Base-by-base conservation (phyloP, 1,140 invertebrate genomes). In the Kradibia gibbosae region DNA sequence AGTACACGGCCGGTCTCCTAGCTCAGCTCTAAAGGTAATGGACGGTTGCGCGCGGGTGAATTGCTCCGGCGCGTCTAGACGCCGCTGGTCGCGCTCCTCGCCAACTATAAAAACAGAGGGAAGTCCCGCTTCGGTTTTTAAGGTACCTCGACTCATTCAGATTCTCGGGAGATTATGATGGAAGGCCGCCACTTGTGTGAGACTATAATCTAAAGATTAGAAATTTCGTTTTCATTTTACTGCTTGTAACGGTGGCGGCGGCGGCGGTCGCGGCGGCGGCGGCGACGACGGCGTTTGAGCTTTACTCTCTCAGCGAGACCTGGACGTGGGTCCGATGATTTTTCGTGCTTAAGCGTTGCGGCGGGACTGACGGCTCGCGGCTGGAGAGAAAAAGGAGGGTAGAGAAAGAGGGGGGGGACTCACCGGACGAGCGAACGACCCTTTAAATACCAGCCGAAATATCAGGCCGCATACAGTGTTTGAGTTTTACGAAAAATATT, bases 91-190 rank as follows among this genome's bases (percentile, higher is more conserved):
- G 42, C 15, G 34, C 53, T 53, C 79, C 34, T 48, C 74, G 73
- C 67, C 73, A 83, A 84, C 83, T 84, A 84, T 84, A 86, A 86
- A 86, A 85, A n/a, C 62, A 0, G 34, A 67, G 62, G 34, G 34
- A 67, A 83, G 79, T 22, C 5, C 3, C 45, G 71, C 71, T 82
- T 75, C 55, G 71, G 45, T 39, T 67, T 76, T 81, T 31, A 60
- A 83, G 72, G 80, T n/a, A 55, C 22, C 20, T 83, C 85, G 84
- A 84, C 89, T 78, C 90, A 91, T 91, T 91, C 90, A 91, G 89
- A 91, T 91, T 91, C 90, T 90, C 90, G 85, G 82, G 87, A 90
- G 90, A 91, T 91, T 91, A 87, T 87, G 88, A 88, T 87, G 89
- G 89, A 91, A 88, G 86, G 74, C 85, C 84, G 76, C 83, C 81